Base-by-base conservation (phyloP, 2,113 vertebrate genomes). In the Sylvilagus bachmani region DNA sequence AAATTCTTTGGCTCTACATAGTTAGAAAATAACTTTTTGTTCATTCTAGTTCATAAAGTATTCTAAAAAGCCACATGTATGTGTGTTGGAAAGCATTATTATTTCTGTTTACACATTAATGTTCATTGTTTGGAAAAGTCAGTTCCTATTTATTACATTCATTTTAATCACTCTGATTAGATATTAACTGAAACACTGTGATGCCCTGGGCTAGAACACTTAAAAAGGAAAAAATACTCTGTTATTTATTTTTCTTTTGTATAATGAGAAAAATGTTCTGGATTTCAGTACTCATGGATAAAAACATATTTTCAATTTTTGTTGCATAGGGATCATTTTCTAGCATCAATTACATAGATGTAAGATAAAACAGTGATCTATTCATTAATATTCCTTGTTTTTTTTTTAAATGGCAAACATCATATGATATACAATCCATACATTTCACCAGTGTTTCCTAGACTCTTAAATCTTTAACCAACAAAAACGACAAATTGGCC, bases 121-220 rank as follows among this genome's bases (percentile, higher is more conserved):
- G 9, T 86, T 25, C 33, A 93, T 74, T 70, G 51, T 51, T 91
- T 86, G 89, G 80, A 92, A 89, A 97, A 90, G 75, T 67, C 71
- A 87, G 61, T 94, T 83, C n/a, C 70, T 66, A 38, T 91, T 89
- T 89, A 84, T 77, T 90, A 66, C 74, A 81, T 90, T 94, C 71
- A 51, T 69, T 93, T 82, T 75, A 61, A 31, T 25, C 38, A 89
- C 53, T 78, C n/a, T 91, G 55, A 88, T 94, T 86, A 80, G n/a
- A 73, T 95, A 13, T 85, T 87, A 90, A 89, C 29, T 69, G 55
- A 86, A 93, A 67, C 36, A 84, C 22, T 61, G 61, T 58, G 10
- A 90, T 78, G 85, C 92, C 74, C 6, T 21, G 78, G 55, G 93
- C 85, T 90, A 85, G 21, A 66, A 74, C 1, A 3, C 3, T 80